phyloP scores from a whole-genome alignment of 1,140 invertebrate genomes.

The Panagrolaimus sp. region DNA sequence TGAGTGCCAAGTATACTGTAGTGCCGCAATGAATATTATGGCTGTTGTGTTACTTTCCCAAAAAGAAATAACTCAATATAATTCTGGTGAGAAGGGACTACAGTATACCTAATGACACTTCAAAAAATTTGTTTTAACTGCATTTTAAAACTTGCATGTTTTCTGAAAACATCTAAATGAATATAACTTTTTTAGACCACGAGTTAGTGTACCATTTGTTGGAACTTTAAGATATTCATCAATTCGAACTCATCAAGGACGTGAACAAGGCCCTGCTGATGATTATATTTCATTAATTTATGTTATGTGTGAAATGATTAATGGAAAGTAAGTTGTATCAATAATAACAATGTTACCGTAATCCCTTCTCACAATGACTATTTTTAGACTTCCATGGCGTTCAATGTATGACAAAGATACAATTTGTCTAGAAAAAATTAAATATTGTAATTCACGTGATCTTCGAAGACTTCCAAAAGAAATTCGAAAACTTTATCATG shows the following conservation, averaged over 20 bases:
- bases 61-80: no score
- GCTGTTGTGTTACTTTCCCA: no score
- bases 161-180: background rate
- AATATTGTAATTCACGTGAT: conserved; percentile 32
- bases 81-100: no score
- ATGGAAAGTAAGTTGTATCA: conserved; percentile 14
- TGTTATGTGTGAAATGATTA: conserved; percentile 36
- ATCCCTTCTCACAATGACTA: background rate
- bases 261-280: conserved; percentile 29
- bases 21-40: no score
- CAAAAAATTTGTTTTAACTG: no score
- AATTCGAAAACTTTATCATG: conserved; percentile 28
- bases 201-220: conserved; percentile 26
- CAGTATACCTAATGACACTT: no score
- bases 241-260: conserved; percentile 19
- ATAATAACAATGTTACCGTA: background rate
- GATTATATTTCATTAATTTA: conserved; percentile 38
- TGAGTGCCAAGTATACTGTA: no score
- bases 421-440: conserved; percentile 33
- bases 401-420: conserved; percentile 13
- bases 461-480: conserved; percentile 26
- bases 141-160: no score
- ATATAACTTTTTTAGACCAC: conserved; percentile 17
- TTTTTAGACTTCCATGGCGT: conserved; percentile 28
- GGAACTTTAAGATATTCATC: conserved; percentile 24